phyloP scores from a whole-genome alignment of 2,888 invertebrate genomes.

The Diarsia dahlii region DNA sequence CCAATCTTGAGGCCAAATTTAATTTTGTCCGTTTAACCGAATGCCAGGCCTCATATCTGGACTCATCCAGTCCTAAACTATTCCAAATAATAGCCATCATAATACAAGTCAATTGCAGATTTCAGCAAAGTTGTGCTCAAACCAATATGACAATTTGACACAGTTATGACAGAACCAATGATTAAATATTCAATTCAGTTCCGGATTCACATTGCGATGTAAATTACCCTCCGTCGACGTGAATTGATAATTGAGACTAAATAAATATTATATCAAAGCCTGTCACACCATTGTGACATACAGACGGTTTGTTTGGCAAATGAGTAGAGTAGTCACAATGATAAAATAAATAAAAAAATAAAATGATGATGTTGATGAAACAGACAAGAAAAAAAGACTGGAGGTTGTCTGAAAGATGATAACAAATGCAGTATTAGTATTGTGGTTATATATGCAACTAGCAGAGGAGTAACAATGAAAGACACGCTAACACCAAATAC shows the following conservation, averaged over 20 bases:
- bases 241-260: constrained; percentile 78
- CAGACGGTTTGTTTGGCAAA: constrained; percentile 6
- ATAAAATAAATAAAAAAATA: too few species aligned
- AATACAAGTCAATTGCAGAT: neutral
- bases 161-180: constrained; percentile 17
- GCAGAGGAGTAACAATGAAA: neutral
- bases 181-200: constrained; percentile 55
- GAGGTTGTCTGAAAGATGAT: neutral
- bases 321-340: neutral
- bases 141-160: constrained; percentile 23
- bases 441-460: neutral
- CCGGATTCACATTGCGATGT: constrained; percentile 66
- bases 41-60: neutral
- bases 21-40: neutral
- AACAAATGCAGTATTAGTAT: neutral
- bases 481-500: neutral
- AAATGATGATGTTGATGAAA: neutral
- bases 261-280: constrained; percentile 77
- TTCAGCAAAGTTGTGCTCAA: neutral
- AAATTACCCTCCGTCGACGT: constrained; percentile 71
- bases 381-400: too few species aligned
- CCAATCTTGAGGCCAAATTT: neutral
- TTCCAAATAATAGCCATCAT: neutral
- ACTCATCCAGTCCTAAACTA: neutral
- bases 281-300: constrained; percentile 67